Percentiles rank a stretch among this genome's conserved stretches.
phyloP scores from a whole-genome alignment of 2,113 vertebrate species.

The Phalacrocorax aristotelis region DNA sequence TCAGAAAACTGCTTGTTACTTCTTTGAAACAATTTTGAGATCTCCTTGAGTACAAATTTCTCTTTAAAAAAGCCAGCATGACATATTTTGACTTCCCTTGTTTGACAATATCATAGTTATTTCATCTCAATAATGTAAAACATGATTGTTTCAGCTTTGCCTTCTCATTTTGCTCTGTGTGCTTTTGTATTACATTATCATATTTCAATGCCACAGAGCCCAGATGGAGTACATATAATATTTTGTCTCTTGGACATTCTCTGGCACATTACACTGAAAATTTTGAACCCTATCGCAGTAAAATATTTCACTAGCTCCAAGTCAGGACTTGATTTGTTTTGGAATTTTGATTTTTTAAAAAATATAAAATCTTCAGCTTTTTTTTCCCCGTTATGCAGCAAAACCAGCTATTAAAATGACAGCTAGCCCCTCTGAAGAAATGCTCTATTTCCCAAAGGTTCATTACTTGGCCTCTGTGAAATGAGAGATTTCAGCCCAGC shows the following conservation, averaged over 20 bases:
- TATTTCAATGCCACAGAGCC: constrained; percentile 35
- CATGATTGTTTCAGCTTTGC: not conserved
- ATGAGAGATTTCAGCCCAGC: not conserved
- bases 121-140: constrained; percentile 39
- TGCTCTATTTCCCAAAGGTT: not conserved
- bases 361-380: not conserved
- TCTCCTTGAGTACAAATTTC: not conserved
- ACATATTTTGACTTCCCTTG: constrained; percentile 62
- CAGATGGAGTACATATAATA: constrained; percentile 18
- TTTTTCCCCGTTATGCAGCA: not conserved
- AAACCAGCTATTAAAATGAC: not conserved
- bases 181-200: constrained; percentile 9
- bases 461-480: not conserved
- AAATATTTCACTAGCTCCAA: not conserved
- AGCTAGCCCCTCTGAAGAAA: not conserved
- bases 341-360: not conserved
- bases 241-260: not conserved
- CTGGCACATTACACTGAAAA: constrained; percentile 7
- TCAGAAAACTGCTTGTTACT: not conserved
- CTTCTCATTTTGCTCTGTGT: constrained; percentile 6
- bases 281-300: not conserved
- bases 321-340: not conserved
- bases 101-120: constrained; percentile 51
- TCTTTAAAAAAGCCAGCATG: not conserved
- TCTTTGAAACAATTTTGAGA: not conserved